These are phyloP conservation scores for Stenodera caucasica DNA, from an alignment of 2,888 invertebrate genomes.

Conservation along the genomic window DNA sequence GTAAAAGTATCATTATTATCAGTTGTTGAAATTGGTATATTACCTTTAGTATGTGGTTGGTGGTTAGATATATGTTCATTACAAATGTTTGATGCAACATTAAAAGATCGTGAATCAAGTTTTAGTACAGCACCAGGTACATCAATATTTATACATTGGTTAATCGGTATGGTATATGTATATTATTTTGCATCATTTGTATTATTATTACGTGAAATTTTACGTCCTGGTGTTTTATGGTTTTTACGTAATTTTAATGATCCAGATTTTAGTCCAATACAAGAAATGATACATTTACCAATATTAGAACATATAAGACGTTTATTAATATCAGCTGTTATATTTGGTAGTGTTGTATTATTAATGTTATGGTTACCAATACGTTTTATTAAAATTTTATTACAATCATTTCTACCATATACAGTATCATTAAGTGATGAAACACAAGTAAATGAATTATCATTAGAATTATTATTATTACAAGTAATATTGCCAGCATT, in stretches of 20 bases:
- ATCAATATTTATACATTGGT: constrained; percentile 98
- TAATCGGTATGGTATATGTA: constrained; percentile 98
- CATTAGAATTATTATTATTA: constrained; percentile 85
- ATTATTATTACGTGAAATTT: constrained; percentile 85
- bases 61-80: constrained; percentile 98
- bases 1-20: constrained; percentile 91
- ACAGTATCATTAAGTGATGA: constrained; percentile 83
- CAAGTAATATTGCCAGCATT: constrained; percentile 95
- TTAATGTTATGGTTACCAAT: constrained; percentile 97
- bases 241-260: constrained; percentile 97
- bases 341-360: constrained; percentile 94
- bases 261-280: constrained; percentile 98
- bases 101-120: constrained; percentile 84
- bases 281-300: constrained; percentile 98
- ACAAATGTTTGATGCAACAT: constrained; percentile 85
- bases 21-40: constrained; percentile 95
- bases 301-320: constrained; percentile 88
- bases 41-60: constrained; percentile 97
- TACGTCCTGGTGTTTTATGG: constrained; percentile 97
- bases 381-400: constrained; percentile 74
- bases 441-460: constrained; percentile 90
- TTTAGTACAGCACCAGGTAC: constrained; percentile 93
- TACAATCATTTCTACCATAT: constrained; percentile 93
- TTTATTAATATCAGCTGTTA: constrained; percentile 88
- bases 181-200: constrained; percentile 99